A percentile compares a stretch with the other conserved stretches of the same genome.
Evolutionary conservation across 1,140 invertebrate species (phyloP).

Genomic region (Dryas iulia): DNA sequence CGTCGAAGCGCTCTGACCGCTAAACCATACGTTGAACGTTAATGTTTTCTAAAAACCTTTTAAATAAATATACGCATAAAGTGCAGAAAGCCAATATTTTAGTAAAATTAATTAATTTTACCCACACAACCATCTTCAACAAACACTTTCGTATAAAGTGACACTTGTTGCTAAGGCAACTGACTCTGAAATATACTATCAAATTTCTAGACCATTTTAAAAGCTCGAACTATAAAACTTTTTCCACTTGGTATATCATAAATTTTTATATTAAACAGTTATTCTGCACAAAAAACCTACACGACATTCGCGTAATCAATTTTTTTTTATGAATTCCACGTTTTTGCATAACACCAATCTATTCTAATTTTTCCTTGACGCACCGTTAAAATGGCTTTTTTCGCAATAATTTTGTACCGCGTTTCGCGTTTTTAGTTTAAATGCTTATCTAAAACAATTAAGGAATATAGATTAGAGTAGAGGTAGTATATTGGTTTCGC

Average conservation of each 20-base stretch:
- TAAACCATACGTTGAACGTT: no score
- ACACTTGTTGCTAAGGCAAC: no score
- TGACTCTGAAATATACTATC: no score
- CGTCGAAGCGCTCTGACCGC: no score
- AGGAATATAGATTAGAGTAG: neutral
- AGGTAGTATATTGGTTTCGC: neutral
- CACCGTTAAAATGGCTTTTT: conserved; percentile 31
- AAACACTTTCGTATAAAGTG: no score
- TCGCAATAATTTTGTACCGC: conserved; percentile 6
- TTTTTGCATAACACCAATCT: conserved; percentile 30
- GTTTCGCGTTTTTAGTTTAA: conserved; percentile 8
- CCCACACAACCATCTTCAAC: no score
- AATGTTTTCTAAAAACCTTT: no score
- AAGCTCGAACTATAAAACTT: neutral
- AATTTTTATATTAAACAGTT: neutral
- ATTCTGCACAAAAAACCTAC: neutral
- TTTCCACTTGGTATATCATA: neutral
- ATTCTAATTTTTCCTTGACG: conserved; percentile 39
- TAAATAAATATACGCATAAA: no score
- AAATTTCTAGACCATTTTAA: neutral
- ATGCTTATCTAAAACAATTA: conserved; percentile 21
- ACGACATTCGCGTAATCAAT: conserved; percentile 27
- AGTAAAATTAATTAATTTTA: no score
- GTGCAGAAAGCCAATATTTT: no score
- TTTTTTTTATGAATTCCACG: conserved; percentile 16